Conservation (phyloP, 2,797 vertebrate species). For the Cynopterus sphinx region DNA sequence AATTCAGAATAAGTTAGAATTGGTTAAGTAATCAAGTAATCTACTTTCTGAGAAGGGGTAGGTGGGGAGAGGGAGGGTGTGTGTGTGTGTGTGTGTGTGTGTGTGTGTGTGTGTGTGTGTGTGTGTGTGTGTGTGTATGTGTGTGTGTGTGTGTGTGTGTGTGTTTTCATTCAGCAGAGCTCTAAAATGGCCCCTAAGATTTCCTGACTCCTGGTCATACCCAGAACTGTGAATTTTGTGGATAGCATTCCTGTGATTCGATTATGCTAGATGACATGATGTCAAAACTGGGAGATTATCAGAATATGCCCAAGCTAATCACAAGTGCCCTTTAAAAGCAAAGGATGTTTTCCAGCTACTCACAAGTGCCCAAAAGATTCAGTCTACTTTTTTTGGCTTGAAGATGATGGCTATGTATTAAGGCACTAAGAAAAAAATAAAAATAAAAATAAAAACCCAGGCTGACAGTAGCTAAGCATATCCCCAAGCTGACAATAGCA, state of each 20-base stretch:
- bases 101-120: not conserved
- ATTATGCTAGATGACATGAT: not conserved
- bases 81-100: rapidly evolving
- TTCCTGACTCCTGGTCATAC: not conserved
- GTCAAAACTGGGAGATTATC: not conserved
- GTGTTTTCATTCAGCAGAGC: not conserved
- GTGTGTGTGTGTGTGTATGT: rapidly evolving
- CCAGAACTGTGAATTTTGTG: not conserved
- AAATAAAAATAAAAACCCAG: no score
- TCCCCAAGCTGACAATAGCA: not conserved
- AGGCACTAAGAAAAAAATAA: not conserved
- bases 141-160: not conserved
- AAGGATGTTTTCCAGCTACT: not conserved
- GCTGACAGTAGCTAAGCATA: no score
- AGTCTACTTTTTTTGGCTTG: not conserved
- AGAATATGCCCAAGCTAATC: not conserved
- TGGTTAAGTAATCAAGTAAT: not conserved
- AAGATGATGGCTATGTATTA: not conserved
- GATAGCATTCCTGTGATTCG: not conserved
- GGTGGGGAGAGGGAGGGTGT: not conserved
- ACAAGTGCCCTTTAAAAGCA: not conserved
- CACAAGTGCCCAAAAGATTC: not conserved
- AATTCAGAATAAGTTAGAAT: not conserved
- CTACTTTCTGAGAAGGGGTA: not conserved
- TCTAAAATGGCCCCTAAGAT: not conserved